These are phyloP conservation scores for Platycheirus albimanus DNA, from an alignment of 2,888 invertebrate species.

Conservation along the genomic window DNA sequence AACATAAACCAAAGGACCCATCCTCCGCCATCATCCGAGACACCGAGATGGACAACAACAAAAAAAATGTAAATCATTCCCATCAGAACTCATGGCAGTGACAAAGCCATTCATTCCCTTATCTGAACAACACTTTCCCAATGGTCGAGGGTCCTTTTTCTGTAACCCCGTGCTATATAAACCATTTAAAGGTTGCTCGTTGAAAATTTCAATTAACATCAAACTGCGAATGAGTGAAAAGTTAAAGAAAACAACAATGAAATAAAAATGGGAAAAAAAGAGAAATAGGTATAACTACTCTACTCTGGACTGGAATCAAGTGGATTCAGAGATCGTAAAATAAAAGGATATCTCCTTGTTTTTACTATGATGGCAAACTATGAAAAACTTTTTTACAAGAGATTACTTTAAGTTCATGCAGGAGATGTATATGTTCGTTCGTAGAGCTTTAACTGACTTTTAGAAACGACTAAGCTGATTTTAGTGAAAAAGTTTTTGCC, in stretches of 20 bases:
- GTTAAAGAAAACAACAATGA: slow-evolving; percentile 36
- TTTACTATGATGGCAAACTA: not conserved
- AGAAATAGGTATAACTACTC: no score
- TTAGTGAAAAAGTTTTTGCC: no score
- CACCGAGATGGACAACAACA: not conserved
- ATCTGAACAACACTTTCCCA: slow-evolving; percentile 64
- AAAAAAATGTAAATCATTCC: slow-evolving; percentile 63
- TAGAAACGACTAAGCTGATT: no score
- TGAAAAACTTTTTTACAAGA: not conserved
- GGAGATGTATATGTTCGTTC: no score
- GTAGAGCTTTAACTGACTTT: no score
- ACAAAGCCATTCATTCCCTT: slow-evolving; percentile 66
- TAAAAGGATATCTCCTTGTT: slow-evolving; percentile 13
- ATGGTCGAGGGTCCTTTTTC: slow-evolving; percentile 50
- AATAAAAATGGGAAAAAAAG: not conserved
- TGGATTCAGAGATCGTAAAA: slow-evolving; percentile 49
- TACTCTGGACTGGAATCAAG: slow-evolving; percentile 25
- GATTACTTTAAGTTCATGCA: no score
- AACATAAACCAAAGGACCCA: slow-evolving; percentile 3
- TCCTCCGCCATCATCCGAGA: not conserved
- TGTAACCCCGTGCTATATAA: slow-evolving; percentile 18
- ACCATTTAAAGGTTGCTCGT: slow-evolving; percentile 36
- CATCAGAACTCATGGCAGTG: slow-evolving; percentile 66
- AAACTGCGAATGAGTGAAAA: slow-evolving; percentile 59
- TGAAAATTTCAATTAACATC: slow-evolving; percentile 72